Evolutionary conservation across 2,888 invertebrate species (phyloP).

Genomic region (Cybosia mesomella): DNA sequence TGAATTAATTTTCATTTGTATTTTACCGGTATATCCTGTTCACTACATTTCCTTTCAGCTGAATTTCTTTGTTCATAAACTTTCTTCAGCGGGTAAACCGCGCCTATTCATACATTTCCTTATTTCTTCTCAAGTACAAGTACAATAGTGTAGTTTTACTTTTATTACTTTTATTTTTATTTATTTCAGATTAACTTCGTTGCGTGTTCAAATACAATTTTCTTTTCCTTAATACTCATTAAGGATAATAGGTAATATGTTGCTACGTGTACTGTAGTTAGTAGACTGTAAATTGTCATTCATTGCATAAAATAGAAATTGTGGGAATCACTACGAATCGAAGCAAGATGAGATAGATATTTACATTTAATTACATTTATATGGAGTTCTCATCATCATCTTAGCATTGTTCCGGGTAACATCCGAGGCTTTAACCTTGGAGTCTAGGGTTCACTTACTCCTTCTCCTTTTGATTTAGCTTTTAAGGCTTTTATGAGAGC

Average conservation of each 20-base stretch:
- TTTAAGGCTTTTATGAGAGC: background rate
- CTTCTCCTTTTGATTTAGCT: background rate
- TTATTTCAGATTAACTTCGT: conserved; percentile 12
- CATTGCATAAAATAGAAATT: background rate
- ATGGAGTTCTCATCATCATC: background rate
- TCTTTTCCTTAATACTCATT: conserved; percentile 2
- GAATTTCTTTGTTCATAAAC: conserved; percentile 4
- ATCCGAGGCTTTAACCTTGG: background rate
- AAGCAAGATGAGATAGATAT: background rate
- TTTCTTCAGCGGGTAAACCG: background rate
- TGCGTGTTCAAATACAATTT: conserved; percentile 17
- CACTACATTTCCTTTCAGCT: background rate
- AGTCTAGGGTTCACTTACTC: background rate
- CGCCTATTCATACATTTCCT: background rate
- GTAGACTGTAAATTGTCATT: background rate
- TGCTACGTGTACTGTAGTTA: background rate
- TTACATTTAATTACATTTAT: background rate
- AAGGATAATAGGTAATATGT: conserved; percentile 13
- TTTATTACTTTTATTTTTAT: conserved; percentile 7
- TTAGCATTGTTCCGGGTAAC: background rate
- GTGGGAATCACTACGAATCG: background rate
- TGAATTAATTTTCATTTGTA: background rate
- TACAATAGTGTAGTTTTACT: background rate
- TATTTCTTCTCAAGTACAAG: background rate
- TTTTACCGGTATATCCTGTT: background rate